phyloP scores from a whole-genome alignment of 2,113 vertebrate species.

The Gadus macrocephalus region DNA sequence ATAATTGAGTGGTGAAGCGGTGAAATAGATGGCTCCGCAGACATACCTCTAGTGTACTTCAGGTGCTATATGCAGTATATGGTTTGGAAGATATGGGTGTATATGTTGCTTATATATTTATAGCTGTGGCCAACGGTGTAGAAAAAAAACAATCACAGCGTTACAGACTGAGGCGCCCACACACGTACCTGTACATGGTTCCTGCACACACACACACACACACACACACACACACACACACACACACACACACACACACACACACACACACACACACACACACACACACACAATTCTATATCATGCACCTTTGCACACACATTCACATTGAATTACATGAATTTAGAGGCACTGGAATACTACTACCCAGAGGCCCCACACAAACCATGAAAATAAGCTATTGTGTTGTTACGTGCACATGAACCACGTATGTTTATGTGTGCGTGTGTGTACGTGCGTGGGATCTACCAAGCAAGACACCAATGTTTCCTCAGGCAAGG shows the following conservation, averaged over 20 bases:
- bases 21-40: too few relatives aligned
- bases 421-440: conserved; percentile 19
- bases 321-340: conserved; percentile 42
- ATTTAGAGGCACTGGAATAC: conserved; percentile 23
- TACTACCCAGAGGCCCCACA: conserved; percentile 11
- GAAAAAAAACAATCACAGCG: conserved; percentile 48
- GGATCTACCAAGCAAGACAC: neutral
- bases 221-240: neutral
- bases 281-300: conserved; percentile 37
- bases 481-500: conserved; percentile 25
- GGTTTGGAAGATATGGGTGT: neutral
- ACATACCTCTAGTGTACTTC: neutral
- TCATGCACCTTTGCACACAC: conserved; percentile 45
- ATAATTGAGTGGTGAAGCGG: too few relatives aligned
- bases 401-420: conserved; percentile 8
- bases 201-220: conserved; percentile 39
- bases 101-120: conserved; percentile 22
- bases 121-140: conserved; percentile 34
- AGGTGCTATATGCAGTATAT: conserved; percentile 13
- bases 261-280: conserved; percentile 27
- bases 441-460: conserved; percentile 19
- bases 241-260: conserved; percentile 33
- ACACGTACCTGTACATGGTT: conserved; percentile 33
- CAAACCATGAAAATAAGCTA: conserved; percentile 19
- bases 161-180: conserved; percentile 19